phyloP scores from a whole-genome alignment of 2,113 vertebrate species.

The Aviceda subcristata region DNA sequence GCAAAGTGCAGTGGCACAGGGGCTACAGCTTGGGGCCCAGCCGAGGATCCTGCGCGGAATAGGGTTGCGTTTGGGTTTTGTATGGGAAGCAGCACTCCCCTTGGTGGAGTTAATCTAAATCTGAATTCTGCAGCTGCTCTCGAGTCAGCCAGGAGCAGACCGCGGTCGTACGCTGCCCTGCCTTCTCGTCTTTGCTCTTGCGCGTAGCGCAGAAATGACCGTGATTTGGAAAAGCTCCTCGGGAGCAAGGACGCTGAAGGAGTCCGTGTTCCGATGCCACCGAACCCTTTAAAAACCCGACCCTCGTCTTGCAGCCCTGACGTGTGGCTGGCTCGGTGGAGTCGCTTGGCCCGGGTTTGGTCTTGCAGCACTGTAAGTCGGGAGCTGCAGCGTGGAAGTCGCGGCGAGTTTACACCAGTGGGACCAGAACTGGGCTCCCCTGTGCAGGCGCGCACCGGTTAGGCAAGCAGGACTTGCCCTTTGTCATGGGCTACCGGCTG shows the following conservation, averaged over 20 bases:
- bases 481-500: background rate
- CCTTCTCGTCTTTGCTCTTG: accelerated
- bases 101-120: background rate
- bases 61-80: background rate
- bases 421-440: background rate
- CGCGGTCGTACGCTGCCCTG: background rate
- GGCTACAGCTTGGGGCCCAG: background rate
- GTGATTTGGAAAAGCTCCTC: background rate
- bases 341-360: background rate
- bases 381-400: background rate
- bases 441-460: accelerated
- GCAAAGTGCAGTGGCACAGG: accelerated
- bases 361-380: accelerated
- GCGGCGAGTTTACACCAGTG: background rate
- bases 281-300: background rate
- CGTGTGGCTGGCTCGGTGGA: background rate
- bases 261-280: accelerated
- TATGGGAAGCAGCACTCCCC: background rate
- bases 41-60: no score
- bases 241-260: accelerated
- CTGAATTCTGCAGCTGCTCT: background rate
- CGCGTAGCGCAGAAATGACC: background rate
- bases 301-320: background rate
- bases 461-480: background rate
- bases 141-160: background rate